phyloP scores from a whole-genome alignment of 2,113 vertebrate species.

The Odocoileus hemionus region DNA sequence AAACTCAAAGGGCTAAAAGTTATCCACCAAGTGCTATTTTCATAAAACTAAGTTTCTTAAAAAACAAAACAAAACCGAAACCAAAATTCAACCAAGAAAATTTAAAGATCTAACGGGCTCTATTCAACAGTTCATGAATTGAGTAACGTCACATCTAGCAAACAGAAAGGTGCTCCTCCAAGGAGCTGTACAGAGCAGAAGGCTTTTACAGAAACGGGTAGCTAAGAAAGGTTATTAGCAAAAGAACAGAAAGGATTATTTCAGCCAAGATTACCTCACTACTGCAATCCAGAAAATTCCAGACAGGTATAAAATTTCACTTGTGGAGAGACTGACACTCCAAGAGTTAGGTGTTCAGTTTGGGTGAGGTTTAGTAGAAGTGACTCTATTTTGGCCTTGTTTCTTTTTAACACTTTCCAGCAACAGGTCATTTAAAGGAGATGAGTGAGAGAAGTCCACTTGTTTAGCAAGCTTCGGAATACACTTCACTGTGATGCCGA shows the following conservation, averaged over 20 bases:
- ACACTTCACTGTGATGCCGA: neutral
- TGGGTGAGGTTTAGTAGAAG: neutral
- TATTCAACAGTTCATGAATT: neutral
- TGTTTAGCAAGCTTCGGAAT: neutral
- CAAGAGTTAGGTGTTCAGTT: neutral
- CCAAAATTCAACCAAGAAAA: neutral
- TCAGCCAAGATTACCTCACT: neutral
- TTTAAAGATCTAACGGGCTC: neutral
- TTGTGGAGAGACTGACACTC: neutral
- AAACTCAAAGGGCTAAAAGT: neutral
- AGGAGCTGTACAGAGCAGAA: neutral
- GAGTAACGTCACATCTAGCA: neutral
- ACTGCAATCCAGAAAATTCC: neutral
- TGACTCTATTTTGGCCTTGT: neutral
- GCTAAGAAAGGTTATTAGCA: neutral
- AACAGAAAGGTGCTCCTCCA: neutral
- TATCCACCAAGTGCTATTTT: conserved; percentile 16
- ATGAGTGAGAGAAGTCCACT: neutral
- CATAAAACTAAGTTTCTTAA: neutral
- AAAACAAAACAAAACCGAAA: fast-evolving
- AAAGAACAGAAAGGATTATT: neutral
- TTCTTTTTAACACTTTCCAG: conserved; percentile 1
- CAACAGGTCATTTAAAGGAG: neutral
- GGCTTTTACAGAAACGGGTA: neutral
- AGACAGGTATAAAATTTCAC: neutral